Conservation (phyloP, 2,797 vertebrate species). For the Sternarchorhynchus goeldii region DNA sequence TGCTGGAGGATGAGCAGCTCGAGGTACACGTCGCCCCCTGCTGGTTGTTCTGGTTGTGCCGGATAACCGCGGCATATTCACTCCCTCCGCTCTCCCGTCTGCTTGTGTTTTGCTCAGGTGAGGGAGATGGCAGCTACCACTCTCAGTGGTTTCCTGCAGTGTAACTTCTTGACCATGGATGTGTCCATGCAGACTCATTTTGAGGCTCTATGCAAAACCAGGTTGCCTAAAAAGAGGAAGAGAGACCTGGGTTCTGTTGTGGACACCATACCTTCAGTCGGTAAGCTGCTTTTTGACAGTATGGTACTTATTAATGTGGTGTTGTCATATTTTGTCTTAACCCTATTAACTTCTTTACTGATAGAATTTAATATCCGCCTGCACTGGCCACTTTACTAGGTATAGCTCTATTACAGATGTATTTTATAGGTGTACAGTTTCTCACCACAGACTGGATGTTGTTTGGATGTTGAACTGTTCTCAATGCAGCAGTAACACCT, state of each 20-base stretch:
- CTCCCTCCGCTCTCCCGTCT: background rate
- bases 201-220: slow-evolving; percentile 95
- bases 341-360: too few species aligned
- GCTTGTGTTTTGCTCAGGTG: slow-evolving; percentile 74
- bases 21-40: slow-evolving; percentile 76
- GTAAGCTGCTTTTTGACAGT: slow-evolving; percentile 65
- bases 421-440: too few species aligned
- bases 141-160: slow-evolving; percentile 93
- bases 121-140: slow-evolving; percentile 98
- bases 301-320: background rate
- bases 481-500: too few species aligned
- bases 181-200: slow-evolving; percentile 91
- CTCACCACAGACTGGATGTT: too few species aligned
- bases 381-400: too few species aligned
- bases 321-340: too few species aligned
- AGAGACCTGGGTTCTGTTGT: slow-evolving; percentile 82
- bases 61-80: background rate
- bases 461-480: too few species aligned
- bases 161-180: slow-evolving; percentile 93
- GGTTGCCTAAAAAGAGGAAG: slow-evolving; percentile 88
- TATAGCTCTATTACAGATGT: too few species aligned
- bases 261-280: slow-evolving; percentile 84
- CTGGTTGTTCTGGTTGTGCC: background rate
- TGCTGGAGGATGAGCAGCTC: slow-evolving; percentile 93
- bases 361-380: too few species aligned